A percentile compares a stretch with the other conserved stretches of the same genome.
These are phyloP conservation scores for Phataginus tricuspis DNA, from an alignment of 2,797 vertebrate genomes.

Conservation along the genomic window DNA sequence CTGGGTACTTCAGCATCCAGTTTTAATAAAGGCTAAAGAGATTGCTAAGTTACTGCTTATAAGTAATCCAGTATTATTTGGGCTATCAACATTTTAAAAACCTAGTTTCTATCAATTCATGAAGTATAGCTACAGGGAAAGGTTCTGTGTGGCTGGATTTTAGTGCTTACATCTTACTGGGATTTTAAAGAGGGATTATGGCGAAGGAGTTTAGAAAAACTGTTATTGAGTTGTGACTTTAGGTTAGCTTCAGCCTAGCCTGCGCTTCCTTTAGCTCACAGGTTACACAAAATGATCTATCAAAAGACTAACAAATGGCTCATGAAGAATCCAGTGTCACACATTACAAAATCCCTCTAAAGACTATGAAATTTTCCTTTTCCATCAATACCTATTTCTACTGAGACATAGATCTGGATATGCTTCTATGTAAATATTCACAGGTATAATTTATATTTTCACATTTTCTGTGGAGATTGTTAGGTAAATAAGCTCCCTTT, in stretches of 20 bases:
- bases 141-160: neutral
- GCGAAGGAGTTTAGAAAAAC: neutral
- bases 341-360: neutral
- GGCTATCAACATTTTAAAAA: neutral
- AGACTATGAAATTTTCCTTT: neutral
- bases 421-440: neutral
- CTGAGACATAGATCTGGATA: neutral
- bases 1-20: neutral
- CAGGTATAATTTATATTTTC: neutral
- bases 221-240: neutral
- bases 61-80: neutral
- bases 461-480: neutral
- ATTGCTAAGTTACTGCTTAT: neutral
- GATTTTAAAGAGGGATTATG: constrained; percentile 9
- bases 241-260: neutral
- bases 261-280: neutral
- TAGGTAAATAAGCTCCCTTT: neutral
- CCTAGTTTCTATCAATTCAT: neutral
- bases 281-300: neutral
- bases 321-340: neutral
- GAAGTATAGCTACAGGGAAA: neutral
- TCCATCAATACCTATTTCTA: neutral
- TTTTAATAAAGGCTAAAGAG: constrained; percentile 40
- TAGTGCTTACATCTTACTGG: neutral
- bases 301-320: neutral